These are phyloP conservation scores for Cervus canadensis DNA, from an alignment of 2,113 vertebrate genomes.

Conservation along the genomic window DNA sequence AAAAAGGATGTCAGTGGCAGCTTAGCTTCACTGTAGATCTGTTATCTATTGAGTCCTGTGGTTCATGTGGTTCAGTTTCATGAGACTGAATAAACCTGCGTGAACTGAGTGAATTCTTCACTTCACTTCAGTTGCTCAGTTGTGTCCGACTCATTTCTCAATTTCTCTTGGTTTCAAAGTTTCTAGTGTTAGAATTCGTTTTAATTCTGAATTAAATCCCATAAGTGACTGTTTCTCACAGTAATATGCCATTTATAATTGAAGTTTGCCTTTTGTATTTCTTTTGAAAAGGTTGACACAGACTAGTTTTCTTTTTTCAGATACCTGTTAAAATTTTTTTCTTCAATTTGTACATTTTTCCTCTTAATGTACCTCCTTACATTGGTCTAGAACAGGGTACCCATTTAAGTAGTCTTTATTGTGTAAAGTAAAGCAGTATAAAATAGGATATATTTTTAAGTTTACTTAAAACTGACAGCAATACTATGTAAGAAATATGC, in stretches of 20 bases:
- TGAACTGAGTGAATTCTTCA: too few relatives aligned
- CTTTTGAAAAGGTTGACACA: constrained; percentile 8
- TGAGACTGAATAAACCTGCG: too few relatives aligned
- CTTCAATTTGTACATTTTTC: neutral
- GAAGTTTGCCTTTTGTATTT: constrained; percentile 2
- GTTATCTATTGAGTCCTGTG: neutral
- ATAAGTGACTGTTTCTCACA: neutral
- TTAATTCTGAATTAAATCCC: neutral
- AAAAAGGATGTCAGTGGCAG: neutral
- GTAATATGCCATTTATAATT: neutral
- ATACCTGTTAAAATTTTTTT: neutral
- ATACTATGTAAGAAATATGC: neutral
- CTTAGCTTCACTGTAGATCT: neutral
- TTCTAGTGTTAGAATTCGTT: neutral
- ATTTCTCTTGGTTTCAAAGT: neutral
- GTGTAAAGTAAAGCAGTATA: constrained; percentile 14
- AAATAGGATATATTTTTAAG: neutral
- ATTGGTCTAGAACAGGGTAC: neutral
- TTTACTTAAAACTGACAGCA: constrained; percentile 1
- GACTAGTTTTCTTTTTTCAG: constrained; percentile 6
- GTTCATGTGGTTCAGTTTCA: too few relatives aligned
- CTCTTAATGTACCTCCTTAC: neutral
- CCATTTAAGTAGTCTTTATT: neutral
- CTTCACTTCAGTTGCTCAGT: too few relatives aligned
- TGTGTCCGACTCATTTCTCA: too few relatives aligned